Conservation (phyloP, 2,113 vertebrate genomes). For the Climacteris rufus region DNA sequence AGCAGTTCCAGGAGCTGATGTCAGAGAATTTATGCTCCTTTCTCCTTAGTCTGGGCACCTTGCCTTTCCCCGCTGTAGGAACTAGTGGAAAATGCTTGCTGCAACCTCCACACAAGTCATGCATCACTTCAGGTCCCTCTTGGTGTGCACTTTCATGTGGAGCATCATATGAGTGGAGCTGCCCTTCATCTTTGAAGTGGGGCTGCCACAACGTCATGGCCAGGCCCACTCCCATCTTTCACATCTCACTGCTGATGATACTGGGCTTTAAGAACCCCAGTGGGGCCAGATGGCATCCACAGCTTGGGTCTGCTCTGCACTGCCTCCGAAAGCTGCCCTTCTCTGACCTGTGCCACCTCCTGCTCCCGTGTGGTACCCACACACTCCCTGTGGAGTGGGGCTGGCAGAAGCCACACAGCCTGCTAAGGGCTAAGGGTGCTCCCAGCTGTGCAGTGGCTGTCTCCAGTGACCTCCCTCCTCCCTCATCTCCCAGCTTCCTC, state of each 20-base stretch:
- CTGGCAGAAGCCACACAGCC: not conserved
- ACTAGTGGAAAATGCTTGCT: not conserved
- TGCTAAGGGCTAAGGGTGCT: not conserved
- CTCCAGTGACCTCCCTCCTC: not conserved
- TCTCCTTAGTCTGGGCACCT: not conserved
- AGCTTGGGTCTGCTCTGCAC: not conserved
- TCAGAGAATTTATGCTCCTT: not conserved
- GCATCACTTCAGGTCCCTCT: not conserved
- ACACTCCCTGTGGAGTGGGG: fast-evolving
- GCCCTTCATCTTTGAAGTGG: not conserved
- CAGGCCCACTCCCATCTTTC: not conserved
- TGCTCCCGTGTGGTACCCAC: not conserved
- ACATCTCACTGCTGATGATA: not conserved
- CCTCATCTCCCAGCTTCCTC: not conserved
- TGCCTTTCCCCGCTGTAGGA: not conserved
- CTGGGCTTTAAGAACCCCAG: fast-evolving
- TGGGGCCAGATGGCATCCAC: not conserved
- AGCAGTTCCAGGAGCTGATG: not conserved
- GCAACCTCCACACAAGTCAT: not conserved
- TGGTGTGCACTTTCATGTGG: fast-evolving
- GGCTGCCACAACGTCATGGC: not conserved
- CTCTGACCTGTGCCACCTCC: not conserved
- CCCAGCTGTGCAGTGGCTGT: not conserved
- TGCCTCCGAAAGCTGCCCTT: not conserved
- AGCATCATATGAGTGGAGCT: not conserved